Evolutionary conservation across 2,797 vertebrate species (phyloP).

Genomic region (Ispidina lecontei): DNA sequence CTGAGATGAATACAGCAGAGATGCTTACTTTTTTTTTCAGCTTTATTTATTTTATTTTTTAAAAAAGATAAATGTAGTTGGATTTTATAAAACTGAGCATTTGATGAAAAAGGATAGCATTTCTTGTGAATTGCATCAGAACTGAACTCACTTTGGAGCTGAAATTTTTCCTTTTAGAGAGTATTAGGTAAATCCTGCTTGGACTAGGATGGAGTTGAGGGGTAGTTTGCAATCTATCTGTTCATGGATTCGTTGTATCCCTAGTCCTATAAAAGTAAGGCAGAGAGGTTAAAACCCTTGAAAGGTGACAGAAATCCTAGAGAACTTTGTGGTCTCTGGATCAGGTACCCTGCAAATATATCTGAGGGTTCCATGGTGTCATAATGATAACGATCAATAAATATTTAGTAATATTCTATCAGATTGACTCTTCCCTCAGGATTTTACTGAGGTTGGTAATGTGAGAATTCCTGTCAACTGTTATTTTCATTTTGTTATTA

Average conservation of each 20-base stretch:
- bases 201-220: background rate
- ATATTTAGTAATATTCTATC: background rate
- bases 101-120: background rate
- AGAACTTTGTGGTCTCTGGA: background rate
- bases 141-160: background rate
- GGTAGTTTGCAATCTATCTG: background rate
- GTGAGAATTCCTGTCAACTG: background rate
- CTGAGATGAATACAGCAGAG: slow-evolving; percentile 34
- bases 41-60: background rate
- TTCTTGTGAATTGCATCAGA: background rate
- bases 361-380: background rate
- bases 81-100: slow-evolving; percentile 31
- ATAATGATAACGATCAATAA: background rate
- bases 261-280: background rate
- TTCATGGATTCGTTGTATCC: background rate
- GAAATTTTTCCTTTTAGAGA: background rate
- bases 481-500: background rate
- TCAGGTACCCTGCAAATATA: background rate
- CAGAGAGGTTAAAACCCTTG: background rate
- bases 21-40: background rate
- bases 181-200: background rate
- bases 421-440: background rate
- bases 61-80: background rate
- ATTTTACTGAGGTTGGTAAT: background rate
- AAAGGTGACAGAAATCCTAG: background rate